Evolutionary conservation across 2,113 vertebrate genomes (phyloP).

Genomic region (Tauraco erythrolophus): DNA sequence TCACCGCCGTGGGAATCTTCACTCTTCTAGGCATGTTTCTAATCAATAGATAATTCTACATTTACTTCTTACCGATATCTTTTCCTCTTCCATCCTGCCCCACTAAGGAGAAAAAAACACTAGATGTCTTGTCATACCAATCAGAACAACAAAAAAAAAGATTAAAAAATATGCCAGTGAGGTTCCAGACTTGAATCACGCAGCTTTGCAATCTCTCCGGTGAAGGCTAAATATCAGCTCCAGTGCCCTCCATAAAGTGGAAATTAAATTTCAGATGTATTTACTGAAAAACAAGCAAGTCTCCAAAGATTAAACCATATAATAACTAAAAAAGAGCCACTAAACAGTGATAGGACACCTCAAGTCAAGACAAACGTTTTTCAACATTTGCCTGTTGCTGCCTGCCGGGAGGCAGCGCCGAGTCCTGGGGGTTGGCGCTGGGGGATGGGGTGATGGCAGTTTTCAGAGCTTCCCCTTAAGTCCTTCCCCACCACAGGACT

Average conservation of each 20-base stretch:
- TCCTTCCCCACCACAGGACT: not conserved
- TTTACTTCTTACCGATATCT: not conserved
- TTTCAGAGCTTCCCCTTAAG: not conserved
- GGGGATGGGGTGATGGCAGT: not conserved
- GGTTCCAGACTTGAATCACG: not conserved
- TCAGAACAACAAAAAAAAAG: not conserved
- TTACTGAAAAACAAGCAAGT: not conserved
- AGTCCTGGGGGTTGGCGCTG: not conserved
- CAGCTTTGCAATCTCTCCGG: not conserved
- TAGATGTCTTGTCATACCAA: not conserved
- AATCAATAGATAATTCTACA: not conserved
- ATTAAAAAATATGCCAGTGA: not conserved
- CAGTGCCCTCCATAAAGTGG: not conserved
- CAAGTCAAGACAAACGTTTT: not conserved
- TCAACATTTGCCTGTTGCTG: not conserved
- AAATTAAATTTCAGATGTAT: not conserved
- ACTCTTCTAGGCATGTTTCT: not conserved
- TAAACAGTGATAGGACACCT: no score
- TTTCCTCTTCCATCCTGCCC: not conserved
- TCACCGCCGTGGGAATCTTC: not conserved
- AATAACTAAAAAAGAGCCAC: not conserved
- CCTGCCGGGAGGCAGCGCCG: accelerated
- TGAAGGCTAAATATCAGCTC: not conserved
- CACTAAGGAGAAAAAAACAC: not conserved
- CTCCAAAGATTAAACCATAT: not conserved